Evolutionary conservation across 2,113 vertebrate species (phyloP).

Genomic region (Cavia aperea): DNA sequence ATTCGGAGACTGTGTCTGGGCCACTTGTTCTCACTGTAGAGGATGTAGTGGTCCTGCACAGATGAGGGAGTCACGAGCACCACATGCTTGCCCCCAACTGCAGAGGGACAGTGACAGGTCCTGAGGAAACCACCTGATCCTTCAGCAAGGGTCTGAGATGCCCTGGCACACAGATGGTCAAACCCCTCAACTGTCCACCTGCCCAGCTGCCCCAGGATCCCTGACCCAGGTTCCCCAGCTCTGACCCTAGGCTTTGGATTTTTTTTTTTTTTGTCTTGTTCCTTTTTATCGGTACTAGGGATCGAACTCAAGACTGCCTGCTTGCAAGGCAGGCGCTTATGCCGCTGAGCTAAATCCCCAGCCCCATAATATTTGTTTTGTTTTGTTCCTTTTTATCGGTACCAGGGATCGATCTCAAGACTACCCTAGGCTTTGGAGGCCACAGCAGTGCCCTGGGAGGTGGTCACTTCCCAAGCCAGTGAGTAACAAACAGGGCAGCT

Average conservation of each 20-base stretch:
- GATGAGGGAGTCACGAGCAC: background rate
- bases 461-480: background rate
- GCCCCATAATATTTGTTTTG: no score
- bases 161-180: accelerated
- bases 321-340: no score
- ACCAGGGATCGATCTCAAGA: no score
- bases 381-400: no score
- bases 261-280: no score
- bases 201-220: background rate
- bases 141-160: background rate
- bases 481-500: background rate
- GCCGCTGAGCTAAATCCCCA: no score
- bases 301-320: no score
- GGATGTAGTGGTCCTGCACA: background rate
- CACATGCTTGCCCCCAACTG: background rate
- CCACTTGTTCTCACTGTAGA: background rate
- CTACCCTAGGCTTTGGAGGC: background rate
- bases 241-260: background rate
- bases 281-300: no score
- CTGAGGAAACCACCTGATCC: background rate
- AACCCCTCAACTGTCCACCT: accelerated
- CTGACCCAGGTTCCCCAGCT: background rate
- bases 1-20: accelerated
- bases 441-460: background rate
- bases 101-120: background rate